Percentiles rank a stretch among this genome's conserved stretches.
Conservation (phyloP, 2,888 invertebrate species). For the Sinhomidia bicolor region DNA sequence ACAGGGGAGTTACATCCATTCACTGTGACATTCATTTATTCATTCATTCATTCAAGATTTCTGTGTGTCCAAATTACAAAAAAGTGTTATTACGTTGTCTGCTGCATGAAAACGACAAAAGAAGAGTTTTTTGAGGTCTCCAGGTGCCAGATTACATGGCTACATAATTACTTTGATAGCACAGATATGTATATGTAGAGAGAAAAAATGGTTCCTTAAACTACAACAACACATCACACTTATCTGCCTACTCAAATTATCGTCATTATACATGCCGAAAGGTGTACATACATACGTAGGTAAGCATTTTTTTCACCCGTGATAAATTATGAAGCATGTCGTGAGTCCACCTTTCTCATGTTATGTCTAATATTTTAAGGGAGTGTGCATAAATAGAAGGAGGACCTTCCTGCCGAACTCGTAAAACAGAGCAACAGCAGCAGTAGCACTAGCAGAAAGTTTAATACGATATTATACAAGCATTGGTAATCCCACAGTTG, state of each 20-base stretch:
- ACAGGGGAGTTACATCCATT: slow-evolving; percentile 58
- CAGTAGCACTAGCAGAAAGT: too few relatives aligned
- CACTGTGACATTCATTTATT: slow-evolving; percentile 38
- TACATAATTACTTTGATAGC: slow-evolving; percentile 42
- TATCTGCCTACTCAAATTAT: background rate
- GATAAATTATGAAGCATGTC: slow-evolving; percentile 37
- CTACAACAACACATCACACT: background rate
- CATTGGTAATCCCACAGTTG: too few relatives aligned
- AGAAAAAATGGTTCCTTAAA: slow-evolving; percentile 1
- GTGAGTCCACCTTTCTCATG: background rate
- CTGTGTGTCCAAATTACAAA: slow-evolving; percentile 56
- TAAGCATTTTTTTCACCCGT: background rate
- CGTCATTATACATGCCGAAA: background rate
- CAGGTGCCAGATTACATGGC: too few relatives aligned
- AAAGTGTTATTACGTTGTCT: slow-evolving; percentile 16
- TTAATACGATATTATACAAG: too few relatives aligned
- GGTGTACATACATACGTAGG: background rate
- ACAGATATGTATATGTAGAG: too few relatives aligned
- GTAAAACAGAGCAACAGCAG: too few relatives aligned
- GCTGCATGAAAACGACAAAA: slow-evolving; percentile 19
- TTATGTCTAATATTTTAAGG: background rate
- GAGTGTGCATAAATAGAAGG: background rate
- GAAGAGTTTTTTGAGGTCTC: slow-evolving; percentile 6
- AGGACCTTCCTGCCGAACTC: too few relatives aligned
- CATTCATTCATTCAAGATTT: too few relatives aligned